Evolutionary conservation across 2,888 invertebrate species (phyloP).

Genomic region (Mylabris sibirica): DNA sequence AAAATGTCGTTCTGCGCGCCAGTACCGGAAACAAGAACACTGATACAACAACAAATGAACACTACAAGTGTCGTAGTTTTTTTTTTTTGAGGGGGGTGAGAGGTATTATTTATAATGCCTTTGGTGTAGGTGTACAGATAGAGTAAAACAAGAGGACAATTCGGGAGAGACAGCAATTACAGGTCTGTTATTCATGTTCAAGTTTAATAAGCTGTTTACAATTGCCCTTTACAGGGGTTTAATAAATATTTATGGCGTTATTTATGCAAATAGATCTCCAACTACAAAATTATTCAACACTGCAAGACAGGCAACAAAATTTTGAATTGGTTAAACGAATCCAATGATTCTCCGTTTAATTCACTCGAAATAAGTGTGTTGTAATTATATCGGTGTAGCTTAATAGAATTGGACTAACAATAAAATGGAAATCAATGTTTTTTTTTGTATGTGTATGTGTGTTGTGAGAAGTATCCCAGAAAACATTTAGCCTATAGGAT

Average conservation of each 20-base stretch:
- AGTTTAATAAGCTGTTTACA: background rate
- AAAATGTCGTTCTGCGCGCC: conserved; percentile 90
- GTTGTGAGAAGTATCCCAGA: conserved; percentile 46
- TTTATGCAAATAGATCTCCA: background rate
- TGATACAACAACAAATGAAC: conserved; percentile 56
- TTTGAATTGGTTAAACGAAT: background rate
- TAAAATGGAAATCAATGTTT: conserved; percentile 5
- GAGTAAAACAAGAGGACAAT: background rate
- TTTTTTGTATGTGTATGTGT: conserved; percentile 33
- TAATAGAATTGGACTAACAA: background rate
- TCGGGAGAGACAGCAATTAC: background rate
- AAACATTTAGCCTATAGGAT: conserved; percentile 36
- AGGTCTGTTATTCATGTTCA: conserved; percentile 14
- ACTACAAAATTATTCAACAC: background rate
- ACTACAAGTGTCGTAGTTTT: conserved; percentile 42
- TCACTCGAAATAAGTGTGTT: background rate
- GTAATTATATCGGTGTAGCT: background rate
- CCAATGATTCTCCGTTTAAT: background rate
- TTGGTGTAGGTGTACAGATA: background rate
- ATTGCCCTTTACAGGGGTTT: background rate
- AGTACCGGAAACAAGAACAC: conserved; percentile 62
- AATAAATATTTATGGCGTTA: background rate
- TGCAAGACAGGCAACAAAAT: background rate
- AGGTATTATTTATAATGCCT: background rate
- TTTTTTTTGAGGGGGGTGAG: background rate